Percentiles rank a stretch among this genome's conserved stretches.
Evolutionary conservation across 2,113 vertebrate species (phyloP).

Genomic region (Elephantulus edwardii): DNA sequence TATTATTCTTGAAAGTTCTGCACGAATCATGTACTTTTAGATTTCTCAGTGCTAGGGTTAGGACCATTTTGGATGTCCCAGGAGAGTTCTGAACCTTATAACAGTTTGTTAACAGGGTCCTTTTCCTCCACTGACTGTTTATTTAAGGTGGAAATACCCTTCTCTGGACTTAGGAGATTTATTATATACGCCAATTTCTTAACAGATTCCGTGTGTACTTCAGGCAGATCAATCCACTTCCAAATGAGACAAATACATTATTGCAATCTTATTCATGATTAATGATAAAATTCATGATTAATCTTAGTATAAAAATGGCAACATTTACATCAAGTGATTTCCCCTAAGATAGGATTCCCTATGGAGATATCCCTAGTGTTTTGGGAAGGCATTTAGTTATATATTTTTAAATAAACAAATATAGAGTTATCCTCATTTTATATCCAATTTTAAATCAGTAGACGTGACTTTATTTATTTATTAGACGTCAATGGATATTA

Average conservation of each 20-base stretch:
- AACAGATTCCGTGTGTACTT: background rate
- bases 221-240: background rate
- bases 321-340: background rate
- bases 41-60: background rate
- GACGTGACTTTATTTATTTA: background rate
- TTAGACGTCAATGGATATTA: constrained; percentile 29
- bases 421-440: background rate
- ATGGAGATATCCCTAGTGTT: background rate
- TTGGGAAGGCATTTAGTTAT: background rate
- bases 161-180: background rate
- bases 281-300: background rate
- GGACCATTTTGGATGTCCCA: background rate
- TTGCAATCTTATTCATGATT: background rate
- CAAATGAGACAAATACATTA: background rate
- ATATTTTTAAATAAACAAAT: background rate
- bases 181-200: background rate
- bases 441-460: background rate
- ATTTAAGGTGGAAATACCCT: background rate
- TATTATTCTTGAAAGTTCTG: background rate
- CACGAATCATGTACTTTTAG: background rate
- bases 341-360: background rate
- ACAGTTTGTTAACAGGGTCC: background rate
- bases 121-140: background rate
- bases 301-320: background rate
- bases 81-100: background rate